These are phyloP conservation scores for Callitettix versicolor DNA, from an alignment of 1,140 invertebrate genomes.

Conservation along the genomic window DNA sequence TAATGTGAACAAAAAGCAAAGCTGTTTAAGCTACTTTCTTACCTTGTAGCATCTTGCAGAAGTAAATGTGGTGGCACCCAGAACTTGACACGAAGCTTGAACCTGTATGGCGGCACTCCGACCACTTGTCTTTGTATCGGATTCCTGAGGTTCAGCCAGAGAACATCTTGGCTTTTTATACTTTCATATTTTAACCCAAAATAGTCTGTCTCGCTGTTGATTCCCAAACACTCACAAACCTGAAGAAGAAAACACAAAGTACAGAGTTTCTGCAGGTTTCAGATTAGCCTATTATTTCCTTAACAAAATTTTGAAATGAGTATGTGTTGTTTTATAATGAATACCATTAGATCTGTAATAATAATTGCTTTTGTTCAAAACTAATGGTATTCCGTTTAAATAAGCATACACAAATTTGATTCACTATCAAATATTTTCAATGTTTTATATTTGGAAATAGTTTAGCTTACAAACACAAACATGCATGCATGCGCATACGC, in stretches of 20 bases:
- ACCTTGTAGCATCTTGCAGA: constrained; percentile 71
- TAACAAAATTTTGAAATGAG: not conserved
- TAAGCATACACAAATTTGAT: no score
- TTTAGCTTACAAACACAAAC: no score
- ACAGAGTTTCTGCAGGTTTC: no score
- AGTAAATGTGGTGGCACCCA: constrained; percentile 81
- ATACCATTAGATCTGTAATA: not conserved
- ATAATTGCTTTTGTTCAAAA: not conserved
- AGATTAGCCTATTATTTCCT: no score
- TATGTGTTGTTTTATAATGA: not conserved
- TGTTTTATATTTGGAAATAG: no score
- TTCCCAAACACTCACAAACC: constrained; percentile 70
- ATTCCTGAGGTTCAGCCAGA: constrained; percentile 76
- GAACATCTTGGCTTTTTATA: constrained; percentile 55
- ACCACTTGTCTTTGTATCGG: constrained; percentile 60
- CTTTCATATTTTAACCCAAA: constrained; percentile 68
- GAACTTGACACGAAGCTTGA: constrained; percentile 68
- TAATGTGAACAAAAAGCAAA: no score
- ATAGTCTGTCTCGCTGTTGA: constrained; percentile 76
- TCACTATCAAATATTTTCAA: no score
- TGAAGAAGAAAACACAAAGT: no score
- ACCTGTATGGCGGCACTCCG: constrained; percentile 43
- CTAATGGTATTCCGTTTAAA: no score
- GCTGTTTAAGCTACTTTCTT: constrained; percentile 27
- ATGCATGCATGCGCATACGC: no score